These are phyloP conservation scores for Notospermus geniculatus DNA, from an alignment of 1,140 invertebrate genomes.

Conservation along the genomic window DNA sequence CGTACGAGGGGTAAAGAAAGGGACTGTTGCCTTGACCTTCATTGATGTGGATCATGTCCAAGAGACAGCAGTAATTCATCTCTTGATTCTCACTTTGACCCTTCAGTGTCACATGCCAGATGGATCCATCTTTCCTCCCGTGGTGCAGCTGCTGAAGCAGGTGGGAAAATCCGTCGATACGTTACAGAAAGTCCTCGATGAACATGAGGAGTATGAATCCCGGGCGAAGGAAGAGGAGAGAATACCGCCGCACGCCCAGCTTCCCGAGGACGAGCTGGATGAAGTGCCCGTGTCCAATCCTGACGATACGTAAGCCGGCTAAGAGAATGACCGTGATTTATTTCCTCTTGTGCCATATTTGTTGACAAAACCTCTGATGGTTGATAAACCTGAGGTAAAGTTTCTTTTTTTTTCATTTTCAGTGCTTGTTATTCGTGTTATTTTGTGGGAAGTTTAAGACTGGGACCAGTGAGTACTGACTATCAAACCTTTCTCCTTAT, in stretches of 20 bases:
- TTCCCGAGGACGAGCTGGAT: slow-evolving; percentile 19
- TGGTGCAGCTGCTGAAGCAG: slow-evolving; percentile 9
- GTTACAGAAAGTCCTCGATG: slow-evolving; percentile 1
- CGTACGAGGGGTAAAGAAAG: no score
- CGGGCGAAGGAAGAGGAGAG: background rate
- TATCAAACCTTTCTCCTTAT: background rate
- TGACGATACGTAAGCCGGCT: slow-evolving; percentile 20
- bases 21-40: no score
- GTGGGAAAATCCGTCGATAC: slow-evolving; percentile 1
- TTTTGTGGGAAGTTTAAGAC: no score
- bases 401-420: no score
- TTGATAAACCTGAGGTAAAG: no score
- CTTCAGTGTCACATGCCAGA: slow-evolving; percentile 3
- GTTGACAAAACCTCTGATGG: no score
- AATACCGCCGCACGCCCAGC: slow-evolving; percentile 20
- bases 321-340: no score
- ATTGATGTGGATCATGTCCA: no score
- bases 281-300: slow-evolving; percentile 21
- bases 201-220: background rate
- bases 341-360: no score
- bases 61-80: background rate
- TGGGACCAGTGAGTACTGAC: slow-evolving; percentile 13
- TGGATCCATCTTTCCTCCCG: slow-evolving; percentile 13
- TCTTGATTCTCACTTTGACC: background rate
- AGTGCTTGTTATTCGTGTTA: no score